These are phyloP conservation scores for Hylomyscus alleni DNA, from an alignment of 2,797 vertebrate genomes.

Conservation along the genomic window DNA sequence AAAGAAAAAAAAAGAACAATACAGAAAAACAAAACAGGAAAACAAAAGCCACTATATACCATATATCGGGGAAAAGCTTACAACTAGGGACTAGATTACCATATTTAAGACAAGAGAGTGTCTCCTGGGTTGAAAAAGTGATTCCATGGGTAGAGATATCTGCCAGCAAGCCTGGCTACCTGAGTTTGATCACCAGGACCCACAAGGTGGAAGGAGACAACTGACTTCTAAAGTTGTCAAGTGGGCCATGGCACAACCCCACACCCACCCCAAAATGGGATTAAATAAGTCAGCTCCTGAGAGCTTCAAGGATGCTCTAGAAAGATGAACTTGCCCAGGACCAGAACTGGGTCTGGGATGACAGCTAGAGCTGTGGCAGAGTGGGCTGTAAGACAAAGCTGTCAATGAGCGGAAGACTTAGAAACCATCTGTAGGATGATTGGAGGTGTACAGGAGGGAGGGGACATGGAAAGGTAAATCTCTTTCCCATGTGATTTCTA, in stretches of 20 bases:
- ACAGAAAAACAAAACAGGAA: neutral
- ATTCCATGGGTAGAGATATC: neutral
- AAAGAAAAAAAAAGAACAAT: conserved; percentile 3
- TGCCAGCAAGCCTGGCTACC: neutral
- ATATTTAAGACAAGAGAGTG: neutral
- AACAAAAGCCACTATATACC: neutral
- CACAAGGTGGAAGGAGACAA: neutral
- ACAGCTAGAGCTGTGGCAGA: neutral
- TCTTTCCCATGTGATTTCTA: neutral
- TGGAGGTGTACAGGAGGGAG: neutral
- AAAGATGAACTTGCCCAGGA: neutral
- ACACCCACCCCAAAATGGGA: neutral
- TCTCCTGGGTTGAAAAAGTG: neutral
- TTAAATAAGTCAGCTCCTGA: neutral
- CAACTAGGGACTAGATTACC: neutral
- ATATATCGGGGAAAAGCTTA: neutral
- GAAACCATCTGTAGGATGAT: conserved; percentile 6
- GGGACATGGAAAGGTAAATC: neutral
- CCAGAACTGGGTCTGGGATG: neutral
- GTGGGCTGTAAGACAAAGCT: neutral
- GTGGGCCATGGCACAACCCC: neutral
- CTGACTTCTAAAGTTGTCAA: neutral
- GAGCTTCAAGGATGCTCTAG: neutral
- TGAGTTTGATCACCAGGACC: neutral
- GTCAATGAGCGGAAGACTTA: neutral